Base-by-base conservation (phyloP, 2,113 vertebrate species). In the Hippocampus abdominalis region DNA sequence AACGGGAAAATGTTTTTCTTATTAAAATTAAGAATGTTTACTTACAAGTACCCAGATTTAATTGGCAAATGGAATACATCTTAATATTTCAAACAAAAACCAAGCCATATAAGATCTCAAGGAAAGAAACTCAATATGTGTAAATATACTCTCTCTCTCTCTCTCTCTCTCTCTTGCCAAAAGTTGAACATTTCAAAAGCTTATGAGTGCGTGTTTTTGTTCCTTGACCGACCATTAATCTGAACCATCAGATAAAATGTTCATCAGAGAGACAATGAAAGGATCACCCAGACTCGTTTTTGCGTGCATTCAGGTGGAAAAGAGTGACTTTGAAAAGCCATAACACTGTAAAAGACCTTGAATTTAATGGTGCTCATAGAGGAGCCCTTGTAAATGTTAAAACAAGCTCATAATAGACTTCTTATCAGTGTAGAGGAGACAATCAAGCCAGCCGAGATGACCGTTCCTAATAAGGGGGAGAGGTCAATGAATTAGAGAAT, bases 181-280 rank as follows among this genome's bases (percentile, higher is more conserved):
- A 32, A 32, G 29, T 32, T 32, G 29, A 57, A 20, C 21, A 21
- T 21, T 2, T 8, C 77, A 77, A 87, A 88, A 82, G 77, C 69
- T 63, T 44, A 77, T 81, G 81, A 78, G 71, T 77, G 25, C 70
- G 77, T 73, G 75, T 85, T 81, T 89, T 86, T 87, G 81, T 87
- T 61, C 56, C 79, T 76, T 60, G 72, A 71, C 75, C 75, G 81
- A 80, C 86, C 86, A 89, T 90, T 85, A 85, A 88, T 88, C 81
- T 76, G n/a, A 81, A 67, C 80, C 71, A 82, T 83, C 84, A 66
- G 85, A 88, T 88, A 82, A 83, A 78, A 85, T 53, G 66, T 71
- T 80, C 85, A 83, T 80, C 77, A 75, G 51, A 68, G 71, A 74
- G 57, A 64, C 16, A 68, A 61, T 64, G 59, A 64, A 79, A 68